Evolutionary conservation across 2,113 vertebrate genomes (phyloP).

Genomic region (Raphicerus campestris): DNA sequence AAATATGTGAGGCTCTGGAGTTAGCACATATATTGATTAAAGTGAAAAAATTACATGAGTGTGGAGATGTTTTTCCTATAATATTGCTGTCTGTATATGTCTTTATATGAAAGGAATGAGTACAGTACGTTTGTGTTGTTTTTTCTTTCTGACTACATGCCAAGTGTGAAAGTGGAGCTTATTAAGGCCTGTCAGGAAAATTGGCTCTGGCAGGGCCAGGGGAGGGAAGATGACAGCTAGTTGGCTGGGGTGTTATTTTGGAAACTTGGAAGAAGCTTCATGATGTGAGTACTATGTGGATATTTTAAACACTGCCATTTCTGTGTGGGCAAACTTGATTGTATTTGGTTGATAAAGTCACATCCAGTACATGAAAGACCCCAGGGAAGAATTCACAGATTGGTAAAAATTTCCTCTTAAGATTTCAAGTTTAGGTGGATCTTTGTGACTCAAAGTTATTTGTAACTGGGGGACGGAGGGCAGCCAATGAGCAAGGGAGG

Average conservation of each 20-base stretch:
- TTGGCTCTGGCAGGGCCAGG: neutral
- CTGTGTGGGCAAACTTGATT: neutral
- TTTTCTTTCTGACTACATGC: conserved; percentile 1
- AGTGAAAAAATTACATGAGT: conserved; percentile 19
- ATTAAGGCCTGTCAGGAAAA: conserved; percentile 31
- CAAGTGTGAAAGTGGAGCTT: neutral
- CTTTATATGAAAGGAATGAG: conserved; percentile 3
- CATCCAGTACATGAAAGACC: neutral
- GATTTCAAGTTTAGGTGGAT: neutral
- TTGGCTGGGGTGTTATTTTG: neutral
- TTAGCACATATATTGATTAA: conserved; percentile 32
- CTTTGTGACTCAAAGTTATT: neutral
- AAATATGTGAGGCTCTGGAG: neutral
- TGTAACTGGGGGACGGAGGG: neutral
- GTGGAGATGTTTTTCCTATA: neutral
- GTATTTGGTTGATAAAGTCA: neutral
- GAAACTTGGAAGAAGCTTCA: conserved; percentile 28
- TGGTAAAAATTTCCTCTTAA: neutral
- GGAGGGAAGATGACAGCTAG: neutral
- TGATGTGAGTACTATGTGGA: neutral
- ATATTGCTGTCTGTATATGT: conserved; percentile 25
- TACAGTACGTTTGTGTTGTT: neutral
- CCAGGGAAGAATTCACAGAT: neutral
- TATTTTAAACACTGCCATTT: neutral
- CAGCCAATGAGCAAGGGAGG: neutral